A percentile compares a stretch with the other conserved stretches of the same genome.
Evolutionary conservation across 2,888 invertebrate genomes (phyloP).

Genomic region (Xestia xanthographa): DNA sequence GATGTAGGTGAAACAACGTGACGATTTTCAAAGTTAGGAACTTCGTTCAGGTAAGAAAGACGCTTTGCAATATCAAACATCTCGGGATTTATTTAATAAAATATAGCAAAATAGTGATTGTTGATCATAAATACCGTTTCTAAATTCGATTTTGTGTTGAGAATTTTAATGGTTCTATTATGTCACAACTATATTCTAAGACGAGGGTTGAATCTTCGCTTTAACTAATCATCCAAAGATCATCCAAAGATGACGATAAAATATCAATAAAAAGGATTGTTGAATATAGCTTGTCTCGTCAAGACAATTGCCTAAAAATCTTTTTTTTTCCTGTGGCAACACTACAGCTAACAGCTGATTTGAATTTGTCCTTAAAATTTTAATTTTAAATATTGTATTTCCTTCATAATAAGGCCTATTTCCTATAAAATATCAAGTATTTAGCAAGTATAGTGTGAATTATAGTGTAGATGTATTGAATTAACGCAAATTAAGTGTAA

Average conservation of each 20-base stretch:
- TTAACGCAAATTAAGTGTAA: too few relatives aligned
- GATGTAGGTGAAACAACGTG: conserved; percentile 21
- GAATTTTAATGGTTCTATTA: neutral
- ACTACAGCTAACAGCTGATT: too few relatives aligned
- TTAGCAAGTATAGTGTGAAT: too few relatives aligned
- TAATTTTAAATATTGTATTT: too few relatives aligned
- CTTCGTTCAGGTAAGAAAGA: conserved; percentile 6
- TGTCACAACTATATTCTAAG: neutral
- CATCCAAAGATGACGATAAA: neutral
- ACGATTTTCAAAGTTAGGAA: conserved; percentile 23
- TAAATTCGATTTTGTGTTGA: conserved; percentile 1
- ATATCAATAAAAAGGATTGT: neutral
- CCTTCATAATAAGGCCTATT: too few relatives aligned
- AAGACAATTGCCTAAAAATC: neutral
- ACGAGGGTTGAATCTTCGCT: conserved; percentile 1
- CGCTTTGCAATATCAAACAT: conserved; percentile 2
- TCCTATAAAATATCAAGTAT: too few relatives aligned
- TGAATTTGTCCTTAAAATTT: too few relatives aligned
- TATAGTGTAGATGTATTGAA: too few relatives aligned
- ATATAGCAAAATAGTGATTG: neutral
- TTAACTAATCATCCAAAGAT: neutral
- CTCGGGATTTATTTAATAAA: neutral
- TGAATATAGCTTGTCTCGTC: neutral
- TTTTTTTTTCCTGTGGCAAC: too few relatives aligned
- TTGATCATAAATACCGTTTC: neutral